Evolutionary conservation across 2,888 invertebrate genomes (phyloP).

Genomic region (Polydrusus cervinus): DNA sequence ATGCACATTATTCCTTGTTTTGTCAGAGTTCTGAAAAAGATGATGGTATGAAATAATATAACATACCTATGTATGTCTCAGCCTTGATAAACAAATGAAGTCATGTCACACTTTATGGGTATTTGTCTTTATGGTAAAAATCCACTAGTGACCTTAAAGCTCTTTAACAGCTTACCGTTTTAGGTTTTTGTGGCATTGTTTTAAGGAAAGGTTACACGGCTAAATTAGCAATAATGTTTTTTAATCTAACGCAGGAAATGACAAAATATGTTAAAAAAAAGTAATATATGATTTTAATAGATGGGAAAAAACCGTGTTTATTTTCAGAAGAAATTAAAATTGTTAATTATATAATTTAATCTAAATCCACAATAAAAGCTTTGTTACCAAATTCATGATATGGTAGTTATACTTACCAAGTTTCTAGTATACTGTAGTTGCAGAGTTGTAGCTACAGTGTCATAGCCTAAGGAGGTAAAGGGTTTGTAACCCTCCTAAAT

Average conservation of each 20-base stretch:
- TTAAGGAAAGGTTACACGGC: constrained; percentile 11
- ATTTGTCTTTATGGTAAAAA: constrained; percentile 21
- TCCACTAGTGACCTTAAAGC: constrained; percentile 10
- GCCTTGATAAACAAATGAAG: constrained; percentile 14
- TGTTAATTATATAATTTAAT: not conserved
- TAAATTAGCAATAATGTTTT: constrained; percentile 10
- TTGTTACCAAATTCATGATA: no score
- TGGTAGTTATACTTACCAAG: no score
- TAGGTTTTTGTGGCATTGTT: constrained; percentile 3
- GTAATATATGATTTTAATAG: not conserved
- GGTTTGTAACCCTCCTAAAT: no score
- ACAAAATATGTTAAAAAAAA: not conserved
- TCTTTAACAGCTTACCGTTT: not conserved
- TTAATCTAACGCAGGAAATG: constrained; percentile 11
- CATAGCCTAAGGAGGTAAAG: no score
- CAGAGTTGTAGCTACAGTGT: no score
- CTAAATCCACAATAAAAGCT: no score
- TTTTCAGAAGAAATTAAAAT: not conserved
- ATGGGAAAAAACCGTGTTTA: constrained; percentile 1
- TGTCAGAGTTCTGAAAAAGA: constrained; percentile 5
- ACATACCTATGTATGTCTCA: not conserved
- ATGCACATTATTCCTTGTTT: not conserved
- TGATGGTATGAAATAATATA: not conserved
- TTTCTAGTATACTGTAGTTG: no score
- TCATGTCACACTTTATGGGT: constrained; percentile 14